phyloP scores from a whole-genome alignment of 2,888 invertebrate species.

The Caenorhabditis plicata region DNA sequence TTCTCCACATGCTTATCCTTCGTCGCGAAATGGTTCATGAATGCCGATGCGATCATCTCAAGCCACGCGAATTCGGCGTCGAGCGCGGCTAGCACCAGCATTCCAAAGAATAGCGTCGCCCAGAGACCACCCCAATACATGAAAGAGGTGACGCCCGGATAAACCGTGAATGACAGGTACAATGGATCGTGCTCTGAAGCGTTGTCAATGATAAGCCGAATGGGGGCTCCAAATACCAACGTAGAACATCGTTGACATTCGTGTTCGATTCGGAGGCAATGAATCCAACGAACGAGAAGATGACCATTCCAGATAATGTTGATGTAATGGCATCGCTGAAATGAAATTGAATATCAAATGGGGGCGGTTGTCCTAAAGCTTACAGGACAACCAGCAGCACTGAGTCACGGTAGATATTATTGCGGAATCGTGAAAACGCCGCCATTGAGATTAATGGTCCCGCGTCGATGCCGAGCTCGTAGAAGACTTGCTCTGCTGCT shows the following conservation, averaged over 20 bases:
- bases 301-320: conserved; percentile 59
- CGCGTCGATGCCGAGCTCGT: conserved; percentile 67
- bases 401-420: conserved; percentile 63
- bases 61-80: conserved; percentile 54
- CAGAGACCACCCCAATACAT: conserved; percentile 59
- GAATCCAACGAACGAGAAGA: conserved; percentile 62
- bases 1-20: conserved; percentile 56
- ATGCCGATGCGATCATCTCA: conserved; percentile 60
- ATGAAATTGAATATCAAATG: neutral
- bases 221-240: too few species aligned
- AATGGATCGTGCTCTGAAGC: conserved; percentile 55
- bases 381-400: conserved; percentile 56
- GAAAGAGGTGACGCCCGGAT: conserved; percentile 60
- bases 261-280: conserved; percentile 46
- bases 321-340: conserved; percentile 57
- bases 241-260: conserved; percentile 44
- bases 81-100: conserved; percentile 54
- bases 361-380: conserved; percentile 3
- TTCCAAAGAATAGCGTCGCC: conserved; percentile 58
- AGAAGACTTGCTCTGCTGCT: conserved; percentile 68
- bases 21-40: conserved; percentile 57
- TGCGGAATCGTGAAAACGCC: conserved; percentile 57
- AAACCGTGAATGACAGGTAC: conserved; percentile 59
- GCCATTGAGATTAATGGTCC: conserved; percentile 63
- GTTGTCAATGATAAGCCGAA: neutral